Evolutionary conservation across 2,888 invertebrate genomes (phyloP), one percentile per base, ranked within the genome.

Genomic region (Entomobrya proxima): DNA sequence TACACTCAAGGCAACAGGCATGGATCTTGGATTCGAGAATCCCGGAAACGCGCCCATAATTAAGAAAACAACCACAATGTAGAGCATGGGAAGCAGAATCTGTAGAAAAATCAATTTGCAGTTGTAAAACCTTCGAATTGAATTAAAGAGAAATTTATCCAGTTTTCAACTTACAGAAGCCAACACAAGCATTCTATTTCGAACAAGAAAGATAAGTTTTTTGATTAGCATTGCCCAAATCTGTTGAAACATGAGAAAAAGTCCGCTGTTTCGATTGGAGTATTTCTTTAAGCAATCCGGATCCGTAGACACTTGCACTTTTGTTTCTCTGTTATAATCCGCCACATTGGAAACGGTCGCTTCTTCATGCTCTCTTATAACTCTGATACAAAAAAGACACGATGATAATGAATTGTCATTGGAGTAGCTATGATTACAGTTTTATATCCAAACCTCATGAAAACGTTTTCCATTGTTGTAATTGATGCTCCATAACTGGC

Each of bases 401-500:
- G 6, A 37, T 13, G 44, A 18, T 24, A 52, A n/a, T n/a, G n/a
- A n/a, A n/a, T n/a, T n/a, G n/a, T n/a, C n/a, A n/a, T n/a, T n/a
- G n/a, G n/a, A n/a, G n/a, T n/a, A n/a, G n/a, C n/a, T n/a, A n/a
- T n/a, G n/a, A n/a, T n/a, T n/a, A n/a, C n/a, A n/a, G n/a, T n/a
- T n/a, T n/a, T n/a, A n/a, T n/a, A n/a, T n/a, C n/a, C n/a, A n/a
- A n/a, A 83, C 82, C 76, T 76, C 82, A 96, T 94, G 91, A 97
- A 96, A 0, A 97, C 97, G 92, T 97, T 88, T 86, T 89, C 89
- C 88, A 89, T 88, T 9, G 89, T 89, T 5, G 89, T 89, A 75
- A 89, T 89, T 67, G 87, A 87, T n/a, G 88, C 94, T 4, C 97
- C 97, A 91, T 95, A 97, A 91, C 96, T 96, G 84, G 94, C 94